phyloP scores from a whole-genome alignment of 2,888 invertebrate species.

The Dorcus hopei region DNA sequence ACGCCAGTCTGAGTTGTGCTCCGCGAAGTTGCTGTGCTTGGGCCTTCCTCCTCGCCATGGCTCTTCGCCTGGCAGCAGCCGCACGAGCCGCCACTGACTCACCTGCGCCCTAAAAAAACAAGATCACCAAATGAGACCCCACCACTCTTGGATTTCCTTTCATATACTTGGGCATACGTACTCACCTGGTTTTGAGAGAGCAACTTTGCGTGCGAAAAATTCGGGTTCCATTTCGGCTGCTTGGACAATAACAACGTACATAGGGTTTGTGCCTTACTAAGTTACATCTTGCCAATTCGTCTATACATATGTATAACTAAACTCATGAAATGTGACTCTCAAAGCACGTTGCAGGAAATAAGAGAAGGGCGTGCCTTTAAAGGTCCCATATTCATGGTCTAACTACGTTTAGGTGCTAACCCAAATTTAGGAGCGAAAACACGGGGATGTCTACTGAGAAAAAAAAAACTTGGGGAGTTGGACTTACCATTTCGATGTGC shows the following conservation, averaged over 20 bases:
- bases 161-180: slow-evolving; percentile 18
- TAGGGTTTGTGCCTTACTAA: slow-evolving; percentile 6
- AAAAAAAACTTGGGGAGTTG: too few species aligned
- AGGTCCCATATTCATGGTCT: too few species aligned
- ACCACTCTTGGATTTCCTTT: slow-evolving; percentile 5
- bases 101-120: slow-evolving; percentile 47
- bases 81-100: slow-evolving; percentile 56
- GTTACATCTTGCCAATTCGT: neutral
- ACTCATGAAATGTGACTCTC: too few species aligned
- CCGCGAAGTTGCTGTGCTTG: slow-evolving; percentile 56
- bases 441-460: too few species aligned
- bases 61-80: slow-evolving; percentile 67
- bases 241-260: slow-evolving; percentile 24
- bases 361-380: too few species aligned
- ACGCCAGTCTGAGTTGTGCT: slow-evolving; percentile 58
- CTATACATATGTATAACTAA: neutral
- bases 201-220: slow-evolving; percentile 57
- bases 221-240: slow-evolving; percentile 55
- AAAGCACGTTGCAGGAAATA: too few species aligned
- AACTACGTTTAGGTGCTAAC: too few species aligned
- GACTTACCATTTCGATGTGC: slow-evolving; percentile 42
- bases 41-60: slow-evolving; percentile 69
- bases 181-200: slow-evolving; percentile 48
- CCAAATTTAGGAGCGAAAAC: too few species aligned
- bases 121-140: neutral